Evolutionary conservation across 1,140 invertebrate species (phyloP), one percentile per base, ranked within the genome.

Genomic region (Neotoxoptera formosana): DNA sequence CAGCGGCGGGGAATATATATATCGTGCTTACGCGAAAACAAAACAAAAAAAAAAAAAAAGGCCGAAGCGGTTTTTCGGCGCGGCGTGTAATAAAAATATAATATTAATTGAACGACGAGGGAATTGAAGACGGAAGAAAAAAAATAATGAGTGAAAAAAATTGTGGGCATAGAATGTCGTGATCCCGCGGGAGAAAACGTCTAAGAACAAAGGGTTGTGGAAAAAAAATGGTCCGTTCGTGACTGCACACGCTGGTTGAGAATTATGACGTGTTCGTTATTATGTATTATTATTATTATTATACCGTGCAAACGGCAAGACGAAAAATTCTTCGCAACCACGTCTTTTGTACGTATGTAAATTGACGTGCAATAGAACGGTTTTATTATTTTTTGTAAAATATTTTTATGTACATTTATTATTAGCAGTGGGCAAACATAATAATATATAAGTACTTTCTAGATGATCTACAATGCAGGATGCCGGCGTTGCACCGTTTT

Each of bases 181-280:
- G 47, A 51, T 89, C 48, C 48, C 48, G 91, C 47, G 76, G 91
- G 76, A 84, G 76, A 83, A 81, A 93, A 51, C 91, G 91, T 93
- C 76, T 67, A 51, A 53, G 91, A 93, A 93, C 76, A 93, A 93
- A 93, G 91, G 81, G 34, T 83, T 41, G 20, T 17, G 11, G 51
- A 23, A 51, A 84, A 41, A 92, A 84, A 83, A 83, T 89, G 34
- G 48, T 53, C 41, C 34, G 91, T 93, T 84, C 91, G 91, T 93
- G 91, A 93, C 91, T 84, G 34, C 76, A 36, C 76, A 83, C 47
- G 91, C 47, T 34, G 67, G 76, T 30, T 30, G 76, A 51, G 91
- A 93, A 93, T 93, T 93, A 93, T 84, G n/a, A 51, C 84, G 60
- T 67, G 60, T 53, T 23, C n/a, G 25, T 47, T 48, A n/a, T 34